phyloP scores from a whole-genome alignment of 2,888 invertebrate genomes.

The Cacoxenus indagator region DNA sequence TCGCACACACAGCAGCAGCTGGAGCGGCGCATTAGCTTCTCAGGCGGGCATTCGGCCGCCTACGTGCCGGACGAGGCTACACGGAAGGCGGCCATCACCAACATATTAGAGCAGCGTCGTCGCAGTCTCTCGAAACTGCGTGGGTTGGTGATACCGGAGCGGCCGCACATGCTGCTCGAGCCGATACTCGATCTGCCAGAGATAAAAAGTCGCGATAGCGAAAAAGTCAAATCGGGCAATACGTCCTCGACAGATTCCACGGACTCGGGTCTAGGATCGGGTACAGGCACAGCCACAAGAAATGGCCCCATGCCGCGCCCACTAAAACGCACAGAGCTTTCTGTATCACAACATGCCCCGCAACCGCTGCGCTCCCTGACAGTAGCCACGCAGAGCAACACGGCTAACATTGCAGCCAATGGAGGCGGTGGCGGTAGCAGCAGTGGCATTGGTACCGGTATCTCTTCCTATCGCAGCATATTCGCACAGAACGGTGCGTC shows the following conservation, averaged over 20 bases:
- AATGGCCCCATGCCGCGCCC: constrained; percentile 5
- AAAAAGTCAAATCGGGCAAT: constrained; percentile 71
- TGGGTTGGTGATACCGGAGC: constrained; percentile 90
- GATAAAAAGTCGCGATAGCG: constrained; percentile 81
- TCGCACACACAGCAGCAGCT: constrained; percentile 38
- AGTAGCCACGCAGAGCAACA: constrained; percentile 43
- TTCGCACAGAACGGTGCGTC: constrained; percentile 34
- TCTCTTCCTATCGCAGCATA: constrained; percentile 57
- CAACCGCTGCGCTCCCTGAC: constrained; percentile 47
- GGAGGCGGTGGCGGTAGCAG: constrained; percentile 2
- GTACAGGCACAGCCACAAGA: background rate
- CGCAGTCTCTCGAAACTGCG: constrained; percentile 87
- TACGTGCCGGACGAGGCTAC: constrained; percentile 67
- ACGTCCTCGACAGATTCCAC: constrained; percentile 64
- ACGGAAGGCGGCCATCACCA: constrained; percentile 79
- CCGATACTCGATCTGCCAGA: constrained; percentile 83
- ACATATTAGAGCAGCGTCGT: constrained; percentile 84
- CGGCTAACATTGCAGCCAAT: constrained; percentile 62
- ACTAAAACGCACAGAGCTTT: background rate
- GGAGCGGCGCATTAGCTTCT: constrained; percentile 68
- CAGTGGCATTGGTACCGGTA: background rate
- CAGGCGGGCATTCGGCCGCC: constrained; percentile 54
- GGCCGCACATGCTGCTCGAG: constrained; percentile 73
- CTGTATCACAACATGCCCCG: background rate
- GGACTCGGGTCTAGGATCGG: constrained; percentile 56